Percentiles rank a stretch among this genome's conserved stretches.
Evolutionary conservation across 2,797 vertebrate species (phyloP).

Genomic region (Hypotaenidia okinawae): DNA sequence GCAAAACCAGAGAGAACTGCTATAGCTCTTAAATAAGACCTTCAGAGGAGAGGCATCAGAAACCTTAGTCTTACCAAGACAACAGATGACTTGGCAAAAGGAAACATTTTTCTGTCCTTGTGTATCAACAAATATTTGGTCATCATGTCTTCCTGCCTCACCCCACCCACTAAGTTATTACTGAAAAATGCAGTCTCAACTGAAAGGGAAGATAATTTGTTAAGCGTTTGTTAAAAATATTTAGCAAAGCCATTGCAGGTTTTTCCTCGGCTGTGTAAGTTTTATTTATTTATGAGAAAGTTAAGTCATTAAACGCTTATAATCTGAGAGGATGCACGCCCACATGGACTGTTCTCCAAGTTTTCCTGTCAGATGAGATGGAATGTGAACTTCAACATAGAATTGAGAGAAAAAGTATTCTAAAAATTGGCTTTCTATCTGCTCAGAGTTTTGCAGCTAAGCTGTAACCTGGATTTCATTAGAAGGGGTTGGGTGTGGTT

Average conservation of each 20-base stretch:
- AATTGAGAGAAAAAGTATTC: neutral
- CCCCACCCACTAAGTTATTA: conserved; percentile 37
- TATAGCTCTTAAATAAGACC: neutral
- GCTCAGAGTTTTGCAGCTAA: neutral
- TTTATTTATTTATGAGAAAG: neutral
- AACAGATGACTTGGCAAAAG: conserved; percentile 43
- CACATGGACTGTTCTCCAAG: neutral
- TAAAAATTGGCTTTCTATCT: neutral
- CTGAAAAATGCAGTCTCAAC: neutral
- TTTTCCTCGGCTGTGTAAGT: neutral
- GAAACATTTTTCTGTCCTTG: neutral
- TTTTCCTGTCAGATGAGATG: neutral
- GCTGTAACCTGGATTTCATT: conserved; percentile 32
- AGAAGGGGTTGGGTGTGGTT: neutral
- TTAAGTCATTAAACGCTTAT: neutral
- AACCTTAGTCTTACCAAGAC: neutral
- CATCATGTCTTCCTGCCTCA: neutral
- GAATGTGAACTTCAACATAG: neutral
- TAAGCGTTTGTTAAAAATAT: conserved; percentile 2
- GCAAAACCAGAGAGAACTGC: neutral
- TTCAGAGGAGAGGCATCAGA: neutral
- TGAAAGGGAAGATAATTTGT: neutral
- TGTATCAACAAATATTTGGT: neutral
- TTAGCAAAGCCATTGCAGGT: neutral
- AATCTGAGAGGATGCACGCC: neutral